Base-by-base conservation (phyloP, 2,888 invertebrate genomes). In the Sarcophaga carnaria region DNA sequence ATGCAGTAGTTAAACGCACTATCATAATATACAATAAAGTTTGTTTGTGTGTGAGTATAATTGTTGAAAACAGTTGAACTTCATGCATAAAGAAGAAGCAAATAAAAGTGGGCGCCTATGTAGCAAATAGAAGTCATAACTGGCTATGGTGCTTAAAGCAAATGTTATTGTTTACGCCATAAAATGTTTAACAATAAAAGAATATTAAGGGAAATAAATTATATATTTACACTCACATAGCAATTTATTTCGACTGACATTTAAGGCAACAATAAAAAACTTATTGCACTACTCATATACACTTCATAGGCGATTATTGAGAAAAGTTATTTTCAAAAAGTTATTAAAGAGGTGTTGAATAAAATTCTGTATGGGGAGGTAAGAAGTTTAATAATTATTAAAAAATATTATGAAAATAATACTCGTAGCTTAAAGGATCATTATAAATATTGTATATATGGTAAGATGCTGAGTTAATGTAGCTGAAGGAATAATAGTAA, bases 91-190 rank as follows among this genome's bases (percentile, higher is more conserved):
- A 67, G 11, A 22, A 67, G 4, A 59, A 17, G 10, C 47, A 67
- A 20, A 47, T 11, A 47, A 22, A 25, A 25, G 22, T 10, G 22
- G 20, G 20, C 20, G 5, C 4, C 2, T 12, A 22, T 64, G 8
- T 49, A 37, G 25, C 4, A 17, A 2, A 6, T 25, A n/a, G 2
- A 22, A 49, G 27, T 27, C 4, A 47, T 37, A 37, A 37, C 37
- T 37, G 37, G 10, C 37, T 8, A 37, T 37, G 17, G 20, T 49
- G 25, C 60, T 22, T 60, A 25, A 59, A 67, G 74, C 72, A 80
- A 67, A 14, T 80, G 67, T 72, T 80, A 59, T 64, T 67, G 67
- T 80, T 74, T 74, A 62, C 74, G 67, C 47, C 54, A 80, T 67
- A 67, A 80, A 80, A 69, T 60, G 60, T 69, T 20, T 45, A 66